Base-by-base conservation (phyloP, 2,797 vertebrate species). In the Enteromius paludinosus region DNA sequence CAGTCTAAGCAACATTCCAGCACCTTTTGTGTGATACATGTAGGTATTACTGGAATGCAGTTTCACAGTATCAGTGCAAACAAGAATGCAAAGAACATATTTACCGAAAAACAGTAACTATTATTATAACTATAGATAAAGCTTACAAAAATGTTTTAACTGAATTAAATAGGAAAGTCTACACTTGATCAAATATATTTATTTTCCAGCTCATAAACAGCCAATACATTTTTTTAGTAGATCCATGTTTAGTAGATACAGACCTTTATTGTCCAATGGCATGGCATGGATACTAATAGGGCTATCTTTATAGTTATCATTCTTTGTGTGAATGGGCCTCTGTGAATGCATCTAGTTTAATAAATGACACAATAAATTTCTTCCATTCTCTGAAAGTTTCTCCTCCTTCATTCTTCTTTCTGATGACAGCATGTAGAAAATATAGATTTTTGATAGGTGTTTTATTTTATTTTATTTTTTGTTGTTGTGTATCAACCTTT, bases 401-500 rank as follows among this genome's bases (percentile, higher is more conserved):
- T 61, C 12, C 25, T 61, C 23, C 5, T 61, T 7, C 25, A 15
- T 30, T 54, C 10, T 14, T 54, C 15, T 61, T 14, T 23, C 20
- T 38, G 33, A 62, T 59, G 2, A 20, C 18, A 38, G 12, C 20
- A 52, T 20, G 28, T 38, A 23, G 49, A 5, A 33, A 17, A 38
- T 23, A 35, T n/a, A 56, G 28, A 20, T 33, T 74, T 73, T 73
- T 33, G 6, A 17, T n/a, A 11, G 4, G 45, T 45, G 23, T 61
- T 61, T 15, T 30, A 28, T 30, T 45, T 33, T 43, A 38, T 85
- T 85, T 0, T 35, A 49, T 73, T 17, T 62, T 14, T 61, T 61
- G 2, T 28, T 5, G 11, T 54, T 10, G 47, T 0, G n/a, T 78
- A 0, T 65, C 41, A 35, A 62, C 59, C 10, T n/a, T n/a, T 49